These are phyloP conservation scores for Thelaira solivaga DNA, from an alignment of 2,888 invertebrate species.

Conservation along the genomic window DNA sequence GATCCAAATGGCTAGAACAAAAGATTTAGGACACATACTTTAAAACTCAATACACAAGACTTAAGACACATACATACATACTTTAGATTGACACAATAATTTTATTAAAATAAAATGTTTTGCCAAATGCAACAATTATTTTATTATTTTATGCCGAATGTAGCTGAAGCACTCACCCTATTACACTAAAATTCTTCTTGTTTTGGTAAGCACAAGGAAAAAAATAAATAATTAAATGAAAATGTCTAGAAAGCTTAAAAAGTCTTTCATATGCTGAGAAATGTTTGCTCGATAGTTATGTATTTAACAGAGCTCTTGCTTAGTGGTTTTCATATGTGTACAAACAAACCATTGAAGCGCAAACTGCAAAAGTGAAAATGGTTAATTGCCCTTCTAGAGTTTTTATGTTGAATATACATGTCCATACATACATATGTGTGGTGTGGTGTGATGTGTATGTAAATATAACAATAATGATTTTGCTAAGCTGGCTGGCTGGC, in stretches of 20 bases:
- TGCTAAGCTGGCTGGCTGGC: slow-evolving; percentile 37
- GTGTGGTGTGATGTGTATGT: too few species aligned
- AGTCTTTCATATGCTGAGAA: not conserved
- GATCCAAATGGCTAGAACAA: too few species aligned
- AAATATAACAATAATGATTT: slow-evolving; percentile 38
- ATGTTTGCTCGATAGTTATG: not conserved
- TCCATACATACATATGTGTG: not conserved
- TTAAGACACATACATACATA: slow-evolving; percentile 3
- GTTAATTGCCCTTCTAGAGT: slow-evolving; percentile 56
- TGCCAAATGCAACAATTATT: not conserved
- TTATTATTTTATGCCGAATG: too few species aligned
- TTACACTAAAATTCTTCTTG: not conserved
- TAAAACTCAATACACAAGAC: slow-evolving; percentile 5
- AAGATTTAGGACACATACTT: too few species aligned
- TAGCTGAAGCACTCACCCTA: too few species aligned
- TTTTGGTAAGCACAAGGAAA: too few species aligned
- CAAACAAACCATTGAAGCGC: slow-evolving; percentile 46
- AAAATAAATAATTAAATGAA: not conserved
- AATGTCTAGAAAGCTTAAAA: not conserved
- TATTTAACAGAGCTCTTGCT: not conserved
- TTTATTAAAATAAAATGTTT: not conserved
- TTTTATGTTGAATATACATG: not conserved
- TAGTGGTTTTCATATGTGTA: not conserved
- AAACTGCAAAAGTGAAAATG: slow-evolving; percentile 60
- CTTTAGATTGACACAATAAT: not conserved